Percentiles rank a stretch among this genome's conserved stretches.
These are phyloP conservation scores for Carcina quercana DNA, from an alignment of 2,888 invertebrate genomes.

Conservation along the genomic window DNA sequence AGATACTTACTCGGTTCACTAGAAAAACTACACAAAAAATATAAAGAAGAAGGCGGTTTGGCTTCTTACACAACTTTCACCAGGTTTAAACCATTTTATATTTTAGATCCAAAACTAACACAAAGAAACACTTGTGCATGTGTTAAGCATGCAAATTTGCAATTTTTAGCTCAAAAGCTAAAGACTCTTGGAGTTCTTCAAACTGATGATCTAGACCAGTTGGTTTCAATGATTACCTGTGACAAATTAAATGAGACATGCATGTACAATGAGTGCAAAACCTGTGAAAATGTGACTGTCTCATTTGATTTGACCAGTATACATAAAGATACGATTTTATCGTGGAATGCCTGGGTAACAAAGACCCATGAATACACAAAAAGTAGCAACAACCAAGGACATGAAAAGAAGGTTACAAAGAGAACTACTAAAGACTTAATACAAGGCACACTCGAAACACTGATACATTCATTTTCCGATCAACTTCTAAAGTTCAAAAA, in stretches of 20 bases:
- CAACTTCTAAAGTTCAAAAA: slow-evolving; percentile 4
- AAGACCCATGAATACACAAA: slow-evolving; percentile 1
- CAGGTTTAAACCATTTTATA: slow-evolving; percentile 18
- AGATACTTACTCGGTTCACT: slow-evolving; percentile 15
- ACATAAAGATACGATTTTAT: background rate
- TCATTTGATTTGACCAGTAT: background rate
- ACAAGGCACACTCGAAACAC: slow-evolving; percentile 3
- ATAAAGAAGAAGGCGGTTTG: slow-evolving; percentile 15
- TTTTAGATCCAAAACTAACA: slow-evolving; percentile 15
- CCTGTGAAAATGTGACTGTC: background rate
- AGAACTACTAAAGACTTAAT: slow-evolving; percentile 1
- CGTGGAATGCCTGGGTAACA: background rate
- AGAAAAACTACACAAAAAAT: slow-evolving; percentile 17
- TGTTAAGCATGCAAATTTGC: slow-evolving; percentile 15
- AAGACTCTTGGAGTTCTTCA: background rate
- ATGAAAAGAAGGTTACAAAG: slow-evolving; percentile 2
- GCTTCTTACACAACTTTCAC: slow-evolving; percentile 15
- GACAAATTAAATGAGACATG: background rate
- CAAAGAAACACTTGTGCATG: slow-evolving; percentile 17
- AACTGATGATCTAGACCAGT: background rate
- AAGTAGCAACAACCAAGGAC: background rate
- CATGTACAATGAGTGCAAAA: background rate
- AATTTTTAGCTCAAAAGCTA: background rate
- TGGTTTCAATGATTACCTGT: slow-evolving; percentile 1
- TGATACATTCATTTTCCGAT: slow-evolving; percentile 1